Base-by-base conservation (phyloP, 1,140 invertebrate genomes). In the Scaptomyza graminum region DNA sequence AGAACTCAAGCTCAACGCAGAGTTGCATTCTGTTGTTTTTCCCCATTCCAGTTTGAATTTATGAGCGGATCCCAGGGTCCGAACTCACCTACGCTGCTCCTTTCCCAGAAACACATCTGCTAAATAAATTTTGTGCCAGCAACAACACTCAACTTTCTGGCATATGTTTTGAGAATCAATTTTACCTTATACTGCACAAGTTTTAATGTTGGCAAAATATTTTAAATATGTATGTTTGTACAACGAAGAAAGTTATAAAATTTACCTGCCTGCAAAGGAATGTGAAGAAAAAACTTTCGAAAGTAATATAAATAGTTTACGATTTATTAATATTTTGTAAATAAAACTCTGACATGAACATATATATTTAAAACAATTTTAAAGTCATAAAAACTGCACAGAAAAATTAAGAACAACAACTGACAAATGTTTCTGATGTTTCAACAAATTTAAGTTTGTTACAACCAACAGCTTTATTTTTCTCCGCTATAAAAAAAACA, bases 21-120 rank as follows among this genome's bases (percentile, higher is more conserved):
- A 52, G 57, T 63, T 74, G 71, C 65, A 74, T 59, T 74, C 51
- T 50, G 51, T 16, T 7, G 9, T 28, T 28, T 9, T 18, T 7
- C 61, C 34, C 22, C 43, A 28, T 39, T 9, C 31, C 9, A 65
- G 47, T 44, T 61, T 72, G 57, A 65, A 56, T 72, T 74, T 74
- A 74, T 74, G 52, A 69, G 56, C 16, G 62, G 16, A n/a, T n/a
- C 43, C 39, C 16, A 28, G 43, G 49, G 11, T 46, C 31, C 31
- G 2, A 41, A 12, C n/a, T 39, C 34, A 31, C 46, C 46, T 5
- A 22, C 31, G 31, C 46, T 51, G 31, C 46, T 51, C 18, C 18
- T 70, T 9, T 0, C 57, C 28, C 25, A 15, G 25, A 8, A 16
- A 5, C 18, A 22, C 18, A 44, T 12, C 25, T 18, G 43, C 28